Conservation (phyloP, 2,888 invertebrate species). For the Athripsodes cinereus region DNA sequence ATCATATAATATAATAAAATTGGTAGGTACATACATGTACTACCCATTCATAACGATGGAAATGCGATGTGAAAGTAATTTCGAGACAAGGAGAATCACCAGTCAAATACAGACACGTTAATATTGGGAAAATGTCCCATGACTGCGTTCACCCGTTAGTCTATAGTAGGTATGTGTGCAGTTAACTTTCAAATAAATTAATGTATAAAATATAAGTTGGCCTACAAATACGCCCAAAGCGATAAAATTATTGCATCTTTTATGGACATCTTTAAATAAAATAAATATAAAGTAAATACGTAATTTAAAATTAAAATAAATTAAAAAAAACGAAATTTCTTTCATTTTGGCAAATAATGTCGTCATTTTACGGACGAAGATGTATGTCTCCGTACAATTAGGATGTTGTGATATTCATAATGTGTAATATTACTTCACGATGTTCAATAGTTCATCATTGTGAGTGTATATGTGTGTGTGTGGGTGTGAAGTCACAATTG, state of each 20-base stretch:
- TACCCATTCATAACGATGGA: slow-evolving; percentile 23
- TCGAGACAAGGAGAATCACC: not conserved
- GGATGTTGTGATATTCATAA: not conserved
- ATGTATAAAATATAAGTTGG: not conserved
- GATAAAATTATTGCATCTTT: slow-evolving; percentile 9
- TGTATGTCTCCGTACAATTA: not conserved
- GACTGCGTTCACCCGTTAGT: not conserved
- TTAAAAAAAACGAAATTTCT: slow-evolving; percentile 13
- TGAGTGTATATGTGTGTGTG: no score
- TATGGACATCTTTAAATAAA: not conserved
- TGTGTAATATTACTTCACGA: no score
- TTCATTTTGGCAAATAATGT: slow-evolving; percentile 20
- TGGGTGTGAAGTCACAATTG: no score
- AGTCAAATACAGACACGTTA: not conserved
- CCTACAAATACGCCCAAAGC: slow-evolving; percentile 5
- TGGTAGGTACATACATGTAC: slow-evolving; percentile 11
- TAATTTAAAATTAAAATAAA: slow-evolving; percentile 16
- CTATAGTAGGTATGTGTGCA: not conserved
- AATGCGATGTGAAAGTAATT: slow-evolving; percentile 17
- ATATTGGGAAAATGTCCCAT: not conserved
- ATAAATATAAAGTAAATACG: slow-evolving; percentile 8
- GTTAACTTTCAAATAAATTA: not conserved
- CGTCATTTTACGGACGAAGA: slow-evolving; percentile 2
- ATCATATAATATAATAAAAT: slow-evolving; percentile 3
- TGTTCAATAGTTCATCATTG: no score